These are phyloP conservation scores for Seira musarum DNA, from an alignment of 2,888 invertebrate species.

Conservation along the genomic window DNA sequence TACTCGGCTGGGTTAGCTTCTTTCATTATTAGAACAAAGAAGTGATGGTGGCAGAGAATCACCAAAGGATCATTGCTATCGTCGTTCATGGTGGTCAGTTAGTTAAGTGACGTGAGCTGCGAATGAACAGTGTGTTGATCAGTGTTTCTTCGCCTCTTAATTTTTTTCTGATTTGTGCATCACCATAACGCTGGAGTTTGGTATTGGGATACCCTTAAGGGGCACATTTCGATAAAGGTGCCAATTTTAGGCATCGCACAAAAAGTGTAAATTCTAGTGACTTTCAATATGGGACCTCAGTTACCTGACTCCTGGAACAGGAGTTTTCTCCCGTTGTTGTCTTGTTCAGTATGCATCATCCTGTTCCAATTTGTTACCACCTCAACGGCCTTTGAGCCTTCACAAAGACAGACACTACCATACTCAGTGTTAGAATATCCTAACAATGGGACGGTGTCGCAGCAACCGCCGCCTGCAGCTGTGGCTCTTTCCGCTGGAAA, in stretches of 20 bases:
- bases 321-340: constrained; percentile 49
- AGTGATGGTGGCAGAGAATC: constrained; percentile 25
- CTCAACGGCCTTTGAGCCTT: constrained; percentile 30
- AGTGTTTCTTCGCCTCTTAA: no score
- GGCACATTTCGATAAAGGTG: constrained; percentile 8
- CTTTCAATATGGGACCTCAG: constrained; percentile 51
- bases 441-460: constrained; percentile 56
- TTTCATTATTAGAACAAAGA: neutral
- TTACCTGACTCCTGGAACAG: constrained; percentile 51
- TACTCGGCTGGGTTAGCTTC: constrained; percentile 12
- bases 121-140: no score
- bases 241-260: constrained; percentile 36
- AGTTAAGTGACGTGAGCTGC: constrained; percentile 52
- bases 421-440: constrained; percentile 61
- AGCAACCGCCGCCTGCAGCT: constrained; percentile 56
- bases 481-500: constrained; percentile 61
- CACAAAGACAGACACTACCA: constrained; percentile 22
- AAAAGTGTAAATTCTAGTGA: constrained; percentile 17
- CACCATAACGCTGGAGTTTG: no score
- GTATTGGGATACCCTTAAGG: no score
- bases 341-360: constrained; percentile 46
- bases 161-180: no score
- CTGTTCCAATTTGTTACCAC: constrained; percentile 60
- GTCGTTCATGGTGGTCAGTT: constrained; percentile 53
- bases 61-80: constrained; percentile 36